Evolutionary conservation across 2,888 invertebrate species (phyloP), one percentile per base, ranked within the genome.

Genomic region (Ellobium chinense): DNA sequence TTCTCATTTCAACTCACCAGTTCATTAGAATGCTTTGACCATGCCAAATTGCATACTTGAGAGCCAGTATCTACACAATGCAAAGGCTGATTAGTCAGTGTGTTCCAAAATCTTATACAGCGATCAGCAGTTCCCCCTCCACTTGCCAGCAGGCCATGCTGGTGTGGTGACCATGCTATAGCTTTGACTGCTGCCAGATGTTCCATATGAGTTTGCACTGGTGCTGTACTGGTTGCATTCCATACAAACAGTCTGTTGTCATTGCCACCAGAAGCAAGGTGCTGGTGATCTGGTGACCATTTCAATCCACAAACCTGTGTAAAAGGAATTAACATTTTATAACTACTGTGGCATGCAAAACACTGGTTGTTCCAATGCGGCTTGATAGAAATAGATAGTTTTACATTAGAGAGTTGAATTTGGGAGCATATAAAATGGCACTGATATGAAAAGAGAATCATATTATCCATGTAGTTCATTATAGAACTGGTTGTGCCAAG

Each of bases 61-160:
- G 98, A 98, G 21, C 98, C 98, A 14, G 99, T 99, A 92, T 99
- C 99, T 37, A 99, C 97, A 92, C 97, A 97, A 93, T 99, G 99
- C 97, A 99, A 97, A 1, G 99, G 97, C 93, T 99, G 99, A 12
- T 97, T 98, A 0, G 99, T 99, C 84, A 99, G 94, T 0, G 99
- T 99, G 94, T 99, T 99, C 99, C 99, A 99, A 94, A 99, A 99
- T 29, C 98, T 95, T 84, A 98, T 98, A 92, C 97, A 98, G 36
- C 98, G 94, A 94, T 99, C 99, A 0, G 99, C 99, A 0, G 99
- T 99, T n/a, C 99, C 99, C n/a, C 99, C 99, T 65, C 99, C 99
- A 58, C 97, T 97, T 0, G 99, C 99, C 83, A 99, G 93, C 73
- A 99, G 94, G 0, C 99, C 99, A 93, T 99, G 99, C 93, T 99